Evolutionary conservation across 2,797 vertebrate genomes (phyloP).

Genomic region (Pseudotriccus pelzelni): DNA sequence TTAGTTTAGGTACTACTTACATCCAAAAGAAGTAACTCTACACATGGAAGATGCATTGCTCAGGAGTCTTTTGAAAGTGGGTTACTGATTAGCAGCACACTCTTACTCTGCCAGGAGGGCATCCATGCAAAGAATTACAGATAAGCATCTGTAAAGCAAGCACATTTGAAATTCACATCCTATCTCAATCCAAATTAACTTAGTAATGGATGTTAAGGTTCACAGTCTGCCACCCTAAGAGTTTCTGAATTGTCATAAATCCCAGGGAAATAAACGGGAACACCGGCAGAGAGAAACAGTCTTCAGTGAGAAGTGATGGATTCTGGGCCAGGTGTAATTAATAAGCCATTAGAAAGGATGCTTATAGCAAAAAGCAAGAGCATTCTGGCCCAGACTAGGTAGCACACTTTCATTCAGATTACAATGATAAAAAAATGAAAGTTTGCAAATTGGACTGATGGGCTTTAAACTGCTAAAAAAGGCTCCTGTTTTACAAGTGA

Average conservation of each 20-base stretch:
- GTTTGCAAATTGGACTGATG: neutral
- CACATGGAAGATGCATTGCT: neutral
- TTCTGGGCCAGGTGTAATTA: neutral
- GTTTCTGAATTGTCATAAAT: neutral
- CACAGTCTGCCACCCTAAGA: neutral
- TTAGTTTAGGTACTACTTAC: neutral
- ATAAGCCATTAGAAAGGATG: neutral
- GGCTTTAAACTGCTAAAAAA: constrained; percentile 30
- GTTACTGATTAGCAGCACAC: constrained; percentile 6
- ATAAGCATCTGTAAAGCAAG: neutral
- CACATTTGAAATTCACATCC: neutral
- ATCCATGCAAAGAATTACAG: neutral
- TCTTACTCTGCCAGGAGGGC: neutral
- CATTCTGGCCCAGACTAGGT: neutral
- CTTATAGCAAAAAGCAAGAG: neutral
- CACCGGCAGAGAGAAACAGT: neutral
- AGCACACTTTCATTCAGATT: neutral
- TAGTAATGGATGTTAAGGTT: neutral
- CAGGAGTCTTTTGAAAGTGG: neutral
- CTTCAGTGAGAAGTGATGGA: neutral
- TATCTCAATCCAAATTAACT: neutral
- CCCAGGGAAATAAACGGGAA: neutral
- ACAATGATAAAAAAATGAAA: neutral
- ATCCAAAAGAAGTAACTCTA: neutral
- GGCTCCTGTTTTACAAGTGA: constrained; percentile 41